Base-by-base conservation (phyloP, 2,888 invertebrate species). In the Griposia aprilina region DNA sequence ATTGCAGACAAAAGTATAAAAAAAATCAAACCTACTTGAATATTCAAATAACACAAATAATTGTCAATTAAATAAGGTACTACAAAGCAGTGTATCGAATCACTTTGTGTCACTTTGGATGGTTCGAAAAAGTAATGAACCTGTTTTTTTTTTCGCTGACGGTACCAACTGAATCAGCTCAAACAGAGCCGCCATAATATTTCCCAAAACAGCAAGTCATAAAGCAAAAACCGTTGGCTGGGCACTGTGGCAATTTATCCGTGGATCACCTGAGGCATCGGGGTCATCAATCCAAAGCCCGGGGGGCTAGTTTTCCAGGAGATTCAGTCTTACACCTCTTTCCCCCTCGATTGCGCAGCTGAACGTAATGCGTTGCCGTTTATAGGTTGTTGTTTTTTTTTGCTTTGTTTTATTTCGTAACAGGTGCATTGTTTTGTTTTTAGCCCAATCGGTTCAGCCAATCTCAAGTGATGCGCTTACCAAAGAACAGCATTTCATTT, bases 231-330 rank as follows among this genome's bases (percentile, higher is more conserved):
- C 86, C 85, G 86, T 89, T 68, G 76, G 78, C 80, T 81, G 85
- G 85, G 82, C 84, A 81, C 82, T 78, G 77, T 77, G 85, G 90
- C 91, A 91, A 92, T 92, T 90, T 91, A 90, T 90, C 85, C 88
- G 81, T 81, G 91, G 92, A 93, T 94, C 95, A 94, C 95, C 94
- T 95, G 94, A 92, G 94, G 91, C 92, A 92, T 92, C 89, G 84
- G 88, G 93, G 94, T 93, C 95, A 96, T 95, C 95, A 95, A 95
- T 95, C 93, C 92, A 90, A 91, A 83, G 87, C 94, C 93, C 94
- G 73, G 65, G 93, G 92, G 95, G 91, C 93, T 91, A 93, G 94
- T 95, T 94, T 91, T 91, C 91, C 90, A 90, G 89, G 89, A 93
- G 91, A 93, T 92, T 91, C 92, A 88, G 91, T 90, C 90, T 92